Evolutionary conservation across 2,888 invertebrate species (phyloP), one percentile per base, ranked within the genome.

Genomic region (Platycheirus rosarum): DNA sequence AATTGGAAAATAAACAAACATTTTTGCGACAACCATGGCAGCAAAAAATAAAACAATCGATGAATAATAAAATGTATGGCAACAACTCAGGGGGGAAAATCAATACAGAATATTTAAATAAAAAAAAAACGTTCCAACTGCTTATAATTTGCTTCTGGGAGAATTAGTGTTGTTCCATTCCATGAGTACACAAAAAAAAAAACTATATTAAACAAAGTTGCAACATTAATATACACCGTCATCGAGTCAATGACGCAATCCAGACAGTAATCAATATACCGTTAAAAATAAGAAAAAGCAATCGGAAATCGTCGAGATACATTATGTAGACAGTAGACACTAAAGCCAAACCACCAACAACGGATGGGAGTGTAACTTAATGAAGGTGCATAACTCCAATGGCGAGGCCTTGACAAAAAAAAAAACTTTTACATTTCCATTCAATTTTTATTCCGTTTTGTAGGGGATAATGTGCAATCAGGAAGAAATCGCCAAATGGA

Each of bases 401-500:
- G 11, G 26, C 6, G 8, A 60, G 42, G 37, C 57, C 42, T 42
- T 57, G 42, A 44, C 9, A 42, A n/a, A 16, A 42, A 26, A 8
- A 9, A 16, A n/a, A n/a, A n/a, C n/a, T n/a, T n/a, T 60, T 42
- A 37, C n/a, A 6, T 29, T 60, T 8, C 18, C 29, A 60, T 60
- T 60, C 44, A 60, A 18, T 55, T 68, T 73, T 48, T 60, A 14
- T 13, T 20, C 35, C 4, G 44, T 53, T 76, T 69, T 49, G 57
- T 48, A 44, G 55, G 49, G 60, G 63, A 60, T 60, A 65, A 69
- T 79, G 49, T 60, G 63, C 44, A 60, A 69, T 70, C 65, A 57
- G 23, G 75, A 8, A 48, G 8, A 32, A 32, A 8, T 32, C 5
- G 5, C 5, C 8, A 6, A 32, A 32, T 32, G 6, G 29, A 32